phyloP scores from a whole-genome alignment of 1,140 invertebrate genomes.

The Drosophila serrata region DNA sequence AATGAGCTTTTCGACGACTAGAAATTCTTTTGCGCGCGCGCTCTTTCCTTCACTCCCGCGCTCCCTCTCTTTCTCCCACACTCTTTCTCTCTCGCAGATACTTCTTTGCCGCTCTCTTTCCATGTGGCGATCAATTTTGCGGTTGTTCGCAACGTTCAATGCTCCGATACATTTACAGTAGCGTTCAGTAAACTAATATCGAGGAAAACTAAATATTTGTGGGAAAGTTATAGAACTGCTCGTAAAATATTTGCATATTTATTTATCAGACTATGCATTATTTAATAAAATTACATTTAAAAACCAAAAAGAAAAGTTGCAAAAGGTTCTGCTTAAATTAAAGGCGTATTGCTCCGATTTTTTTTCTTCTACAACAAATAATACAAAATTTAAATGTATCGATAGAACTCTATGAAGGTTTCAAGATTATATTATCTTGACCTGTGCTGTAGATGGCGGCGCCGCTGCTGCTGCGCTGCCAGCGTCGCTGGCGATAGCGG shows the following conservation, averaged over 20 bases:
- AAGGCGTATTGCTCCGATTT: too few relatives aligned
- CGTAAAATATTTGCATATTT: too few relatives aligned
- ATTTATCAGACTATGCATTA: too few relatives aligned
- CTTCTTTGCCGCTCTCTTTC: conserved; percentile 15
- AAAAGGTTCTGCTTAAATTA: too few relatives aligned
- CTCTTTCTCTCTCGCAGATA: neutral
- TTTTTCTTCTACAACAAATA: neutral
- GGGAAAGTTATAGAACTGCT: too few relatives aligned
- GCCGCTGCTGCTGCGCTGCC: conserved; percentile 39
- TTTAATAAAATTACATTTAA: too few relatives aligned
- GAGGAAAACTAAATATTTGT: neutral
- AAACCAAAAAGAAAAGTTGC: too few relatives aligned
- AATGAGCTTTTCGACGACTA: conserved; percentile 46
- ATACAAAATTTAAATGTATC: neutral
- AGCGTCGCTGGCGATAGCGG: conserved; percentile 16
- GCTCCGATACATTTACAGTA: conserved; percentile 49
- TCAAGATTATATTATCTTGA: neutral
- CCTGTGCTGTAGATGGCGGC: conserved; percentile 20
- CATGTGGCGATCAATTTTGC: conserved; percentile 62
- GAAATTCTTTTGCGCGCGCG: conserved; percentile 51
- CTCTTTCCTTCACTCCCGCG: conserved; percentile 22
- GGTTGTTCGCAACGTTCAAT: conserved; percentile 72
- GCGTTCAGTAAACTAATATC: neutral
- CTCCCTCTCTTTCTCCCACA: conserved; percentile 2
- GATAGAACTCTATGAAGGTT: neutral